Evolutionary conservation across 2,113 vertebrate species (phyloP).

Genomic region (Pyxicephalus adspersus): DNA sequence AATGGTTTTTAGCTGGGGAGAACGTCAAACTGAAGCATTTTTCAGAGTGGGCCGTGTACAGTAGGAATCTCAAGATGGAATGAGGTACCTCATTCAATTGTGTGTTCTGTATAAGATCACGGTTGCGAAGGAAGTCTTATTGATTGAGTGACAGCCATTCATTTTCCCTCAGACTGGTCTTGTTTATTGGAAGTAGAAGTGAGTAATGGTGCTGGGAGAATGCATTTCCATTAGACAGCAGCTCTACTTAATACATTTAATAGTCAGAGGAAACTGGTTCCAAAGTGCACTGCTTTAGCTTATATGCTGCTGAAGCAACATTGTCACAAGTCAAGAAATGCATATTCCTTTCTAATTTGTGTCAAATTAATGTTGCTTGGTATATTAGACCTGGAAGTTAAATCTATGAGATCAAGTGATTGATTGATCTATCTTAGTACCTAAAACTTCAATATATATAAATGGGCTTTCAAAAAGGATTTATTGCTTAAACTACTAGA

Average conservation of each 20-base stretch:
- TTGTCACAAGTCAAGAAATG: conserved; percentile 53
- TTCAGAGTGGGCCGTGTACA: no score
- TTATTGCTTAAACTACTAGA: conserved; percentile 20
- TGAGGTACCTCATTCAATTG: neutral
- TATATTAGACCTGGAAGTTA: conserved; percentile 42
- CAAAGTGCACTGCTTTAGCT: conserved; percentile 46
- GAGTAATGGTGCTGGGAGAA: conserved; percentile 45
- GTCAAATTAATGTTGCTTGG: conserved; percentile 42
- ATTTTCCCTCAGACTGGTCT: neutral
- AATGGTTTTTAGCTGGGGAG: no score
- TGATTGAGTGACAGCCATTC: conserved; percentile 47
- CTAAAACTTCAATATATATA: conserved; percentile 45
- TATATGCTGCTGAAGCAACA: conserved; percentile 44
- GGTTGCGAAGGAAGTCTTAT: neutral
- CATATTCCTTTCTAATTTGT: conserved; percentile 56
- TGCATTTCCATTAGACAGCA: conserved; percentile 47
- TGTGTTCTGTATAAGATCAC: neutral
- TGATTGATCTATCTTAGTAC: conserved; percentile 36
- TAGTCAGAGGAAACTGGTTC: conserved; percentile 49
- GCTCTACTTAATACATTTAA: conserved; percentile 49
- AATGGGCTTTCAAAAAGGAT: conserved; percentile 38
- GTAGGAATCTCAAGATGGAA: neutral
- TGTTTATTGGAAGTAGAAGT: conserved; percentile 40
- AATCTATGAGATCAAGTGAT: conserved; percentile 53
- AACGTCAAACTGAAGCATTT: no score